Evolutionary conservation across 2,797 vertebrate species (phyloP).

Genomic region (Pagetopsis macropterus): DNA sequence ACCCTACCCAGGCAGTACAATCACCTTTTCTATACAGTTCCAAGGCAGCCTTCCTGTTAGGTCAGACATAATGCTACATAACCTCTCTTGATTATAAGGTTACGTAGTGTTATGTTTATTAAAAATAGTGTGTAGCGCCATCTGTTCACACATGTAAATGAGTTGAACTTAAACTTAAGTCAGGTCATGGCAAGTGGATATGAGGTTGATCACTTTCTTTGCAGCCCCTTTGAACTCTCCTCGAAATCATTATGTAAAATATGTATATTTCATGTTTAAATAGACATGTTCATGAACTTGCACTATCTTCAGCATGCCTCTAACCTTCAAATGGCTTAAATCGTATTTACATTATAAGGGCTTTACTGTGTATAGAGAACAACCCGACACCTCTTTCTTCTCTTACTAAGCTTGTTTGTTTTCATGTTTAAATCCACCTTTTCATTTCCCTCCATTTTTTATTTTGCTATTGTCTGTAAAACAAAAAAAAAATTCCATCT

Average conservation of each 20-base stretch:
- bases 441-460: slow-evolving; percentile 30
- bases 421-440: slow-evolving; percentile 34
- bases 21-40: not conserved
- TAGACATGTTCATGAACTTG: not conserved
- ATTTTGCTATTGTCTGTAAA: slow-evolving; percentile 26
- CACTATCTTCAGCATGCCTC: not conserved
- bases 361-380: not conserved
- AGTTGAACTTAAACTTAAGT: not conserved
- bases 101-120: not conserved
- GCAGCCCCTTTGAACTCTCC: not conserved
- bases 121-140: not conserved
- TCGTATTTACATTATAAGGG: slow-evolving; percentile 30
- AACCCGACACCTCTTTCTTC: not conserved
- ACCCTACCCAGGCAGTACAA: fast-evolving
- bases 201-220: not conserved
- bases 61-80: not conserved
- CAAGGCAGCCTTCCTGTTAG: not conserved
- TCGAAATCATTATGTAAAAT: not conserved
- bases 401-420: slow-evolving; percentile 13
- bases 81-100: not conserved
- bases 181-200: not conserved
- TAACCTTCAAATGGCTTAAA: slow-evolving; percentile 6
- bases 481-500: slow-evolving; percentile 26
- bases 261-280: slow-evolving; percentile 8
- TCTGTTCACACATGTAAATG: not conserved